Percentiles rank a stretch among this genome's conserved stretches.
Conservation (phyloP, 1,140 invertebrate species). For the Alviniconcha marisindica region DNA sequence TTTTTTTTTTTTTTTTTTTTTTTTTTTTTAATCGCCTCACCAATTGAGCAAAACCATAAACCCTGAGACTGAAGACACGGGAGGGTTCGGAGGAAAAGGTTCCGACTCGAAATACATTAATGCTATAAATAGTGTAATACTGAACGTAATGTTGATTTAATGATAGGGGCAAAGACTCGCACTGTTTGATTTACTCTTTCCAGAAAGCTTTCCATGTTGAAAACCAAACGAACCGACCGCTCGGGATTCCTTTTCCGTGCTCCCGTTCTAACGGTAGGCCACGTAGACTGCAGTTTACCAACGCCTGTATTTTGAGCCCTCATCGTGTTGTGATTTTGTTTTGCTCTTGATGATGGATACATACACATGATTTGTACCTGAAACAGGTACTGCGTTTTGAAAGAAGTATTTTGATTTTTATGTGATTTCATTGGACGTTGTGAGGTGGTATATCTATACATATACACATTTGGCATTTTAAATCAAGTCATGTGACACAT, state of each 20-base stretch:
- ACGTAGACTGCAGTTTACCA: not conserved
- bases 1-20: not conserved
- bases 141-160: not conserved
- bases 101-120: too few relatives aligned
- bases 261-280: not conserved
- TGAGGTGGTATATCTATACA: not conserved
- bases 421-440: not conserved
- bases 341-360: too few relatives aligned
- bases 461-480: not conserved
- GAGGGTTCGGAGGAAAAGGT: too few relatives aligned
- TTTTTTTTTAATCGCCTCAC: not conserved
- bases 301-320: not conserved
- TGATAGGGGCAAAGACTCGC: not conserved
- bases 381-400: not conserved
- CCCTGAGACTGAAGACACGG: too few relatives aligned
- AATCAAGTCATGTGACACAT: not conserved
- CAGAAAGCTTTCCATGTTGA: not conserved
- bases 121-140: too few relatives aligned
- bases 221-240: too few relatives aligned
- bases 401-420: not conserved
- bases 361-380: too few relatives aligned
- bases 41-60: too few relatives aligned
- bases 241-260: not conserved
- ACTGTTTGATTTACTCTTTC: not conserved
- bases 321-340: slow-evolving; percentile 8